Evolutionary conservation across 2,797 vertebrate species (phyloP), one percentile per base, ranked within the genome.

Genomic region (Scolopax rusticola): DNA sequence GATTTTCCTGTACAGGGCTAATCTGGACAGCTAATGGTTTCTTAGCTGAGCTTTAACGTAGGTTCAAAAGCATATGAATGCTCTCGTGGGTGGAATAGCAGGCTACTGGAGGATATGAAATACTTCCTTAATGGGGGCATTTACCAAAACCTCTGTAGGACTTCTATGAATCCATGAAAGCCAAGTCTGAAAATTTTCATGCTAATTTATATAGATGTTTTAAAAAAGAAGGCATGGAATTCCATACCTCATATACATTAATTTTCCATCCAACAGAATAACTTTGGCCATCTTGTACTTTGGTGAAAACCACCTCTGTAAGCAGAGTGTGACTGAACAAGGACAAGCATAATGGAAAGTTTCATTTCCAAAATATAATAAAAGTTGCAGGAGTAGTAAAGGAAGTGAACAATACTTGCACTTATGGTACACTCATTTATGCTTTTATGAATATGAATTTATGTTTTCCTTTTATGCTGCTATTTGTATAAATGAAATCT

Each of bases 341-440:
- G 92, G 84, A 87, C 51, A 90, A 91, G 80, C 93, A 95, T 95
- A 97, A 97, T 96, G 93, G 97, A 97, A 97, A 97, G 38, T 95
- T 97, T 93, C 57, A 87, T 95, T 97, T 97, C 92, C 87, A 97
- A 97, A 97, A 97, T 90, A 93, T 78, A 95, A 95, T 93, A 84
- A 96, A 96, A 95, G 45, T 78, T 95, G 75, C 87, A 90, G 85
- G 59, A 96, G 81, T 71, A 93, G 82, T 40, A 68, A 94, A 96
- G 91, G 88, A 95, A 95, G 69, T 85, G 95, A 95, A 93, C 88
- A 84, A 87, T 95, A 92, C 75, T 95, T 91, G 69, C 77, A 94
- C 63, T 97, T 95, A 94, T 89, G 91, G 93, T 95, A 93, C 89
- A 87, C 56, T 97, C 95, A 95, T 96, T 96, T 96, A 79, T 89